A percentile compares a stretch with the other conserved stretches of the same genome.
Evolutionary conservation across 1,140 invertebrate species (phyloP).

Genomic region (Coenobita brevimanus): DNA sequence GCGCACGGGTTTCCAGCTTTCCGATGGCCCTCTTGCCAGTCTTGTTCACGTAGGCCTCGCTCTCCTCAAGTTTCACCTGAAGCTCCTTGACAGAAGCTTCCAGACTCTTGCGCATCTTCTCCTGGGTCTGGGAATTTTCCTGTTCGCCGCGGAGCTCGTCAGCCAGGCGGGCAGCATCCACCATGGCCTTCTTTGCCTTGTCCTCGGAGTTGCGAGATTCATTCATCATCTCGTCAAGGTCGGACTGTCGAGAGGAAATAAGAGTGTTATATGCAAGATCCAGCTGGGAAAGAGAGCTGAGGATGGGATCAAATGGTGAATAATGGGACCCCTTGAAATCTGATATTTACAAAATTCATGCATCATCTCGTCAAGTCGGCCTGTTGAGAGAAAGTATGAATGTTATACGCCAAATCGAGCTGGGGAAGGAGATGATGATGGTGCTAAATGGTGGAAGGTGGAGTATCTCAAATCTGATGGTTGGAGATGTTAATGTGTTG

Average conservation of each 20-base stretch:
- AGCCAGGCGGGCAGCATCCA: slow-evolving; percentile 55
- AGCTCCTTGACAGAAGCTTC: slow-evolving; percentile 45
- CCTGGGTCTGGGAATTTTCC: slow-evolving; percentile 58
- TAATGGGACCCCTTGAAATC: too few species aligned
- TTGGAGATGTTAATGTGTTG: too few species aligned
- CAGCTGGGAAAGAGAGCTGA: too few species aligned
- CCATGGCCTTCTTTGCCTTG: slow-evolving; percentile 63
- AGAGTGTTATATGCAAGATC: too few species aligned
- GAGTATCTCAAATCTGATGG: too few species aligned
- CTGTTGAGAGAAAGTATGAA: too few species aligned
- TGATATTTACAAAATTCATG: too few species aligned
- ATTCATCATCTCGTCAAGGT: slow-evolving; percentile 54
- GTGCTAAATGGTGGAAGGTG: too few species aligned
- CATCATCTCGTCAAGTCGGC: too few species aligned
- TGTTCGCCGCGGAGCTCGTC: slow-evolving; percentile 57
- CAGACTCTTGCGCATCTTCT: slow-evolving; percentile 60
- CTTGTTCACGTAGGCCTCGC: slow-evolving; percentile 88
- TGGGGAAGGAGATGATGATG: too few species aligned
- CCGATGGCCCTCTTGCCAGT: slow-evolving; percentile 98
- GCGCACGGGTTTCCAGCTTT: slow-evolving; percentile 95
- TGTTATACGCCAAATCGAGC: too few species aligned
- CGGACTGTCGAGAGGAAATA: slow-evolving; percentile 24
- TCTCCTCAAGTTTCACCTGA: slow-evolving; percentile 76
- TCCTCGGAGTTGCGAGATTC: slow-evolving; percentile 55
- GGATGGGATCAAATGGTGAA: too few species aligned